A percentile compares a stretch with the other conserved stretches of the same genome.
Evolutionary conservation across 1,140 invertebrate genomes (phyloP).

Genomic region (Sarcophaga bullata): DNA sequence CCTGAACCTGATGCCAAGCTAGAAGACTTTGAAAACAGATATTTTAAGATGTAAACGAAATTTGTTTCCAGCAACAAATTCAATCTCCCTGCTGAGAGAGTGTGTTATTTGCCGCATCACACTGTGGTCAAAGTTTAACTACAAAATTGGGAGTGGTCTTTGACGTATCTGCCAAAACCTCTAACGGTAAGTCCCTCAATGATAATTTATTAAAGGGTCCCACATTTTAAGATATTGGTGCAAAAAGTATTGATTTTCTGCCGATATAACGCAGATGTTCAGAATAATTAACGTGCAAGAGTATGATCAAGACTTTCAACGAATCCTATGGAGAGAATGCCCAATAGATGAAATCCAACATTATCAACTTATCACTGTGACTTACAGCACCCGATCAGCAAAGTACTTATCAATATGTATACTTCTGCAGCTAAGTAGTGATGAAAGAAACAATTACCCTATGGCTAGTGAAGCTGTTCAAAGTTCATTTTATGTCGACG

Average conservation of each 20-base stretch:
- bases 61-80: slow-evolving; percentile 24
- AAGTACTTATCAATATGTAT: slow-evolving; percentile 36
- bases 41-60: too few species aligned
- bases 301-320: slow-evolving; percentile 8
- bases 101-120: slow-evolving; percentile 56
- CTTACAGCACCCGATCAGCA: slow-evolving; percentile 35
- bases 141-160: slow-evolving; percentile 57
- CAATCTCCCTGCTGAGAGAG: not conserved
- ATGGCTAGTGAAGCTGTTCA: not conserved
- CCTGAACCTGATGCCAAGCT: too few species aligned
- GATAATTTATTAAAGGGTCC: slow-evolving; percentile 45
- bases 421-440: slow-evolving; percentile 14
- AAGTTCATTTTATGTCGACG: slow-evolving; percentile 41
- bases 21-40: too few species aligned
- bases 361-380: slow-evolving; percentile 29
- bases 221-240: slow-evolving; percentile 47
- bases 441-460: slow-evolving; percentile 1
- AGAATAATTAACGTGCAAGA: not conserved
- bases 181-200: slow-evolving; percentile 53
- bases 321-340: not conserved
- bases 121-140: slow-evolving; percentile 53
- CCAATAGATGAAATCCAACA: not conserved
- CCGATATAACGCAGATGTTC: not conserved
- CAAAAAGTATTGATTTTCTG: not conserved
- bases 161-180: slow-evolving; percentile 48